A percentile compares a stretch with the other conserved stretches of the same genome.
phyloP scores from a whole-genome alignment of 2,888 invertebrate species.

The Eurois occulta region DNA sequence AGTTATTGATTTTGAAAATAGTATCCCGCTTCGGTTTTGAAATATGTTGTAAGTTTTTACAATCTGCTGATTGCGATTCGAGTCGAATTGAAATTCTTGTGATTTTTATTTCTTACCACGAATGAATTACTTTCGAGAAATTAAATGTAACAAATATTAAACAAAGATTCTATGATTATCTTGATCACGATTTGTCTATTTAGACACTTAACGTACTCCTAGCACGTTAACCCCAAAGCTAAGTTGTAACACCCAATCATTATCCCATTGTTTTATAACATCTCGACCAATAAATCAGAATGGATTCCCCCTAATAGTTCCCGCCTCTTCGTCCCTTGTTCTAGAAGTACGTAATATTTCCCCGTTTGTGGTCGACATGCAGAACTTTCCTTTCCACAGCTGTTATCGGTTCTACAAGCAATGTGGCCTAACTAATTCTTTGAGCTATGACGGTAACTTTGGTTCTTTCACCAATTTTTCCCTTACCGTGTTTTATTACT shows the following conservation, averaged over 20 bases:
- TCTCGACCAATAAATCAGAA: background rate
- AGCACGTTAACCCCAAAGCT: background rate
- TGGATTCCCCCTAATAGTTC: background rate
- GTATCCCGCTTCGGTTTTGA: conserved; percentile 57
- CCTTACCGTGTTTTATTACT: conserved; percentile 58
- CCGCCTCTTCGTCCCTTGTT: conserved; percentile 6
- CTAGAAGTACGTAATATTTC: conserved; percentile 44
- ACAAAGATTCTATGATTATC: too few relatives aligned
- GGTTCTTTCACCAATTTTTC: conserved; percentile 51
- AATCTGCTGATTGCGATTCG: conserved; percentile 46
- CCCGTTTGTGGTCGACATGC: conserved; percentile 27
- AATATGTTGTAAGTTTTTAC: conserved; percentile 44
- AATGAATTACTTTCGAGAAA: background rate
- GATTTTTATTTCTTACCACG: conserved; percentile 25
- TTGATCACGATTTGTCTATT: background rate
- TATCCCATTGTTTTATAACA: background rate
- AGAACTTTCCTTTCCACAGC: conserved; percentile 60
- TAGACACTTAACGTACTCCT: background rate
- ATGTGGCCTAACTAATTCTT: conserved; percentile 65
- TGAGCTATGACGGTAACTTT: conserved; percentile 63
- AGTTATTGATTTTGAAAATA: conserved; percentile 75
- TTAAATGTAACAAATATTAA: background rate
- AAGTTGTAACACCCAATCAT: conserved; percentile 4
- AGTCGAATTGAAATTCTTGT: conserved; percentile 29
- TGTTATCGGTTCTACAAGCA: conserved; percentile 63